phyloP scores from a whole-genome alignment of 2,888 invertebrate genomes.

The Lasius platythorax region DNA sequence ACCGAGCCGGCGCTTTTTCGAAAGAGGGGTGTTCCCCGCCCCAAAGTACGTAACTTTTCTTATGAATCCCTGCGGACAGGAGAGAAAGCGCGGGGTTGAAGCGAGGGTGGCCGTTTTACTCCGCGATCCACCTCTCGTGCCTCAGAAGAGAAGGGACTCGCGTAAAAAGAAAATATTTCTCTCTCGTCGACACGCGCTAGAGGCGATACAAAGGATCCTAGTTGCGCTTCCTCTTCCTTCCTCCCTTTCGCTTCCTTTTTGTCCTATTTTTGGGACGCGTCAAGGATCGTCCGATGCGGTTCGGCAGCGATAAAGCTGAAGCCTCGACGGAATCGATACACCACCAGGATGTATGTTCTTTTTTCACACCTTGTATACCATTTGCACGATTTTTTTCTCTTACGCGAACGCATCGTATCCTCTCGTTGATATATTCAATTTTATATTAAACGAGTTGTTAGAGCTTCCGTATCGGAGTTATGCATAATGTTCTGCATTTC shows the following conservation, averaged over 20 bases:
- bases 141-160: background rate
- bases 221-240: constrained; percentile 49
- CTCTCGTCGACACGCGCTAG: constrained; percentile 25
- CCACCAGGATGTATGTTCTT: constrained; percentile 32
- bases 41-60: constrained; percentile 78
- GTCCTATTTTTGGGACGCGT: constrained; percentile 21
- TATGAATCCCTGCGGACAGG: constrained; percentile 77
- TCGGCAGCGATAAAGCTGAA: constrained; percentile 74
- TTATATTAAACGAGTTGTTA: background rate
- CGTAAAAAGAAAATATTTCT: constrained; percentile 56
- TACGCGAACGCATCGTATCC: background rate
- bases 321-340: constrained; percentile 80
- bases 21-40: constrained; percentile 56
- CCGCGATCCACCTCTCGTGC: constrained; percentile 3
- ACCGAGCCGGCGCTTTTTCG: constrained; percentile 46
- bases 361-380: constrained; percentile 11
- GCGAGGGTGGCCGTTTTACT: constrained; percentile 49
- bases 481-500: background rate
- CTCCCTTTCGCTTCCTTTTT: constrained; percentile 31
- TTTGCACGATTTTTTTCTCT: constrained; percentile 39
- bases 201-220: constrained; percentile 37
- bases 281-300: constrained; percentile 53
- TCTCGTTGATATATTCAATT: background rate
- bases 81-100: constrained; percentile 55
- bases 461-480: background rate